These are phyloP conservation scores for Eublepharis macularius DNA, from an alignment of 2,113 vertebrate species.

Conservation along the genomic window DNA sequence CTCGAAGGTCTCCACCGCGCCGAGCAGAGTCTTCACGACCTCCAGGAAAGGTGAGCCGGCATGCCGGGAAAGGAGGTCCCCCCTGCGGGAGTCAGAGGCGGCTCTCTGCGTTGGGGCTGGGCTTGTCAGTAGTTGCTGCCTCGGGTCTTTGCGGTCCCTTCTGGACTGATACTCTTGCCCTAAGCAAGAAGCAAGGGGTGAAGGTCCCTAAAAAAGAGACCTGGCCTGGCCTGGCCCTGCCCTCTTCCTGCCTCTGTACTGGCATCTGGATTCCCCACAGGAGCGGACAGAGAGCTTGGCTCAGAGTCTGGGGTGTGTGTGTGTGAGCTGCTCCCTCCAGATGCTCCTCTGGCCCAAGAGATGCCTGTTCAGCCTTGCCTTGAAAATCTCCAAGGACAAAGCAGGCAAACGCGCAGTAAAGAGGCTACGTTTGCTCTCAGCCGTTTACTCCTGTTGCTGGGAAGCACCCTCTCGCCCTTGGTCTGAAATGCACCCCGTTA, in stretches of 20 bases:
- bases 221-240: background rate
- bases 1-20: conserved; percentile 95
- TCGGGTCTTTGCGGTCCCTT: background rate
- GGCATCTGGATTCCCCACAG: background rate
- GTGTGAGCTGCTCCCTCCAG: background rate
- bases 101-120: background rate
- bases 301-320: background rate
- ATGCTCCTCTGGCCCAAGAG: background rate
- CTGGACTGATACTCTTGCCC: background rate
- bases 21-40: conserved; percentile 94
- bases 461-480: background rate
- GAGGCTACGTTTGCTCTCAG: background rate
- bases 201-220: background rate
- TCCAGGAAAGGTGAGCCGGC: conserved; percentile 89
- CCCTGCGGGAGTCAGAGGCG: too few species aligned
- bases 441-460: background rate
- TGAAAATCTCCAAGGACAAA: background rate
- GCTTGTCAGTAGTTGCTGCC: too few species aligned
- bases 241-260: background rate
- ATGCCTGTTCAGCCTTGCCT: too few species aligned
- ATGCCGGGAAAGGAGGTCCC: accelerated
- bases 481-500: background rate
- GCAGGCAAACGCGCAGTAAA: background rate
- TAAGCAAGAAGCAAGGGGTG: background rate
- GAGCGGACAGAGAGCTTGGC: background rate